A percentile compares a stretch with the other conserved stretches of the same genome.
Conservation (phyloP, 2,888 invertebrate species). For the Carabus problematicus region DNA sequence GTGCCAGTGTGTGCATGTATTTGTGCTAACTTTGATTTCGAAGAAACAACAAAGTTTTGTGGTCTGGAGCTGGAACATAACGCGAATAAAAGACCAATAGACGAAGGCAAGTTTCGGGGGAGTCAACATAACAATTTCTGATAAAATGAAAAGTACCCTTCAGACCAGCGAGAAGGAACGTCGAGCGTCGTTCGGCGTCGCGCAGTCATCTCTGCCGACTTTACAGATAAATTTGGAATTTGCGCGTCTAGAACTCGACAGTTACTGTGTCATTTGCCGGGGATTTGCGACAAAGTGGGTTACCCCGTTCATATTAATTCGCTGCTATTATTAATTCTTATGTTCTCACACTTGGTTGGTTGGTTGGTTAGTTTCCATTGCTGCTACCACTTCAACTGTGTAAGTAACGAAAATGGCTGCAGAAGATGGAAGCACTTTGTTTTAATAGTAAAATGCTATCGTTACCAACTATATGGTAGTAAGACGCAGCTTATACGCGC, state of each 20-base stretch:
- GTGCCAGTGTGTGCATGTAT: slow-evolving; percentile 31
- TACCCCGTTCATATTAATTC: slow-evolving; percentile 20
- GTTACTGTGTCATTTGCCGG: slow-evolving; percentile 6
- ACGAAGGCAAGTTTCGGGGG: slow-evolving; percentile 29
- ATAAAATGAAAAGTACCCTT: slow-evolving; percentile 40
- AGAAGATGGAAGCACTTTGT: too few species aligned
- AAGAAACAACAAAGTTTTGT: slow-evolving; percentile 40
- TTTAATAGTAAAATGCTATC: too few species aligned
- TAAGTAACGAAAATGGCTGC: too few species aligned
- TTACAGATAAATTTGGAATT: slow-evolving; percentile 34
- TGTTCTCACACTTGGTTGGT: slow-evolving; percentile 22
- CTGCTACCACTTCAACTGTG: too few species aligned
- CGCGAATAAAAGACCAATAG: slow-evolving; percentile 42
- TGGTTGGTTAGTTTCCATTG: too few species aligned
- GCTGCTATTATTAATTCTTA: slow-evolving; percentile 33
- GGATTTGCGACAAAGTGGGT: neutral
- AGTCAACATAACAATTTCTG: slow-evolving; percentile 43
- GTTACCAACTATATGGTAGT: too few species aligned
- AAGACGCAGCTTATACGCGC: too few species aligned
- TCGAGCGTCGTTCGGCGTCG: slow-evolving; percentile 14
- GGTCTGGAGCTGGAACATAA: slow-evolving; percentile 35
- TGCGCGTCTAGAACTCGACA: slow-evolving; percentile 16
- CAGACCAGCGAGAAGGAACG: neutral
- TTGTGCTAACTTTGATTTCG: slow-evolving; percentile 39
- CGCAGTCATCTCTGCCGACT: slow-evolving; percentile 26